Base-by-base conservation (phyloP, 2,113 vertebrate species). In the Rousettus leschenaultii region DNA sequence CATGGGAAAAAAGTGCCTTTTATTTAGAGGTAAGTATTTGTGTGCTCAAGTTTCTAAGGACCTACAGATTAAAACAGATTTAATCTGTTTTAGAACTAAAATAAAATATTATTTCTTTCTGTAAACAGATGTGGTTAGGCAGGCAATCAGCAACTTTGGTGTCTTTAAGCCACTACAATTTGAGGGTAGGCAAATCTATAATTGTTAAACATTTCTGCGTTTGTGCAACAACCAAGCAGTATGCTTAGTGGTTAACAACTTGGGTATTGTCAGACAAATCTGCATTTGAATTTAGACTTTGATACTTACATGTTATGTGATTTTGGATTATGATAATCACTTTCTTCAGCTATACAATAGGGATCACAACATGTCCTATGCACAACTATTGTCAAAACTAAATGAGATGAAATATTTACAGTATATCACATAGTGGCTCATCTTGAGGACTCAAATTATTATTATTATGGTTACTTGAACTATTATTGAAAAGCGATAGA, bases 1-100 rank as follows among this genome's bases (percentile, higher is more conserved):
- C 96, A 88, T 8, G n/a, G 66, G 95, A 45, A 94, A 84, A 30
- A 11, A 79, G 78, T 12, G 33, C 45, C 16, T 97, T 92, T 87
- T 66, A 74, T 61, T 48, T 89, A 38, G n/a, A 92, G 35, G 48
- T 6, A 86, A 80, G 18, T 77, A 80, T 65, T n/a, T 61, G 10
- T 86, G 77, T 77, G 51, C 55, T 95, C 73, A 88, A 90, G 15
- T 66, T 93, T 51, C 70, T 45, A 79, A 16, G 22, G 3, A 82
- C 19, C 5, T 63, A 51, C 48, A 51, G 48, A 48, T 48, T 48
- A 48, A 48, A 48, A 53, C 63, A 77, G 89, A 96, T 82, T 71
- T 15, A 48, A 43, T 38, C 66, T 96, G n/a, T 43, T 66, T 59
- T 35, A 63, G 4, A 38, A 63, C 12, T 38, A 19, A 80, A 82